phyloP scores from a whole-genome alignment of 2,113 vertebrate species.

The Nyctereutes procyonoides region DNA sequence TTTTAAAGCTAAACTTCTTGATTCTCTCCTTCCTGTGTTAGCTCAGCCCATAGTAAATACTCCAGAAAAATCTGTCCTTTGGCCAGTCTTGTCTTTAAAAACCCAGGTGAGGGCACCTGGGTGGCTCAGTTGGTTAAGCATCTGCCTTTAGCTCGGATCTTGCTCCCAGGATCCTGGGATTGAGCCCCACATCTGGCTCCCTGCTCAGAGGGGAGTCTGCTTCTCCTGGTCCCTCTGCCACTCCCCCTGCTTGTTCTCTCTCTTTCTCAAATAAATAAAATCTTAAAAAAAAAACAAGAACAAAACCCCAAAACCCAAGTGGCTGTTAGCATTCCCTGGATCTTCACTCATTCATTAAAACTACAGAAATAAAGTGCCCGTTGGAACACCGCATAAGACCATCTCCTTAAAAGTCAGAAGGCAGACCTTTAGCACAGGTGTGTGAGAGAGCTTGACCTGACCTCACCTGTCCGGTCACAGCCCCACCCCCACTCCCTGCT shows the following conservation, averaged over 20 bases:
- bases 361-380: rapidly evolving
- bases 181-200: no score
- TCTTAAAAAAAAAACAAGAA: no score
- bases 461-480: not conserved
- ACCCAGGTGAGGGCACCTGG: not conserved
- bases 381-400: rapidly evolving
- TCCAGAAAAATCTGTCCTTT: not conserved
- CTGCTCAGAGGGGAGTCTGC: no score
- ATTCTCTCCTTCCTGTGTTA: not conserved
- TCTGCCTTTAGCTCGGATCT: no score
- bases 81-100: not conserved
- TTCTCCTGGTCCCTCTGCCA: no score
- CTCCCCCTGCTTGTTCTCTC: no score
- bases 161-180: no score
- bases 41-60: not conserved
- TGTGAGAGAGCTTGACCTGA: no score
- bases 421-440: not conserved
- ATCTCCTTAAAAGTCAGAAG: not conserved
- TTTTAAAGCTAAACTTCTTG: no score
- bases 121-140: no score
- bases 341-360: not conserved
- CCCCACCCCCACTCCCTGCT: rapidly evolving
- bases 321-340: not conserved
- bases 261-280: no score
- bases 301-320: not conserved